Base-by-base conservation (phyloP, 53 echinoderm and acorn worm species). In the Luidia sarsii region DNA sequence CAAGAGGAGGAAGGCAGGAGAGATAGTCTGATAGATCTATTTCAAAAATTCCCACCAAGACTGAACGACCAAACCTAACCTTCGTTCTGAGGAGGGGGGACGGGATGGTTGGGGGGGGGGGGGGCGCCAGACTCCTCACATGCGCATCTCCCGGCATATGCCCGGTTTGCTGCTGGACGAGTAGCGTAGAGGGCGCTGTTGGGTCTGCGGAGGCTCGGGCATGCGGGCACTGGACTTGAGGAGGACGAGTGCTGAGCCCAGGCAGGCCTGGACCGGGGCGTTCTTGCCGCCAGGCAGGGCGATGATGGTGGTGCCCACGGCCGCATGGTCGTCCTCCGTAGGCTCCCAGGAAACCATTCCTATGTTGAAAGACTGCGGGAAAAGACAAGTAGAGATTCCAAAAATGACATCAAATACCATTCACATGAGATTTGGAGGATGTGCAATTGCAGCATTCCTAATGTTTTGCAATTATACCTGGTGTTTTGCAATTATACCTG, bases 291-390 rank as follows among this genome's bases (percentile, higher is more conserved):
- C 95, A 0, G 99, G 99, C 1, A 99, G 89, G 15, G 99, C 68
- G 53, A 99, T 62, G 67, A 99, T 82, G 18, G 94, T 81, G 2
- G 99, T 99, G 18, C 91, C 89, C 10, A 99, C 74, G 9, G 82
- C 87, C 3, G 94, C 99, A 82, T 93, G 90, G 32, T 94, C 94
- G 41, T 99, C 99, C 54, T 99, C 99, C 0, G 90, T 91, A 4
- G 94, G 91, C 52, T 99, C 99, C 0, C 68, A 45, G 2, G 99
- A 89, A 25, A 99, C 85, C 3, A 82, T 62, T 1, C 93, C 93
- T 14, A 71, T 48, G n/a, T 25, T 18, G 77, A 91, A 99, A 34
- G 68, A 65, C 61, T 87, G 83, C 90, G 89, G 81, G 2, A 62
- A 88, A n/a, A 65, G 16, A 50, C 4, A 33, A 70, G 3, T 1